Evolutionary conservation across 2,888 invertebrate species (phyloP).

Genomic region (Zygaena filipendulae): DNA sequence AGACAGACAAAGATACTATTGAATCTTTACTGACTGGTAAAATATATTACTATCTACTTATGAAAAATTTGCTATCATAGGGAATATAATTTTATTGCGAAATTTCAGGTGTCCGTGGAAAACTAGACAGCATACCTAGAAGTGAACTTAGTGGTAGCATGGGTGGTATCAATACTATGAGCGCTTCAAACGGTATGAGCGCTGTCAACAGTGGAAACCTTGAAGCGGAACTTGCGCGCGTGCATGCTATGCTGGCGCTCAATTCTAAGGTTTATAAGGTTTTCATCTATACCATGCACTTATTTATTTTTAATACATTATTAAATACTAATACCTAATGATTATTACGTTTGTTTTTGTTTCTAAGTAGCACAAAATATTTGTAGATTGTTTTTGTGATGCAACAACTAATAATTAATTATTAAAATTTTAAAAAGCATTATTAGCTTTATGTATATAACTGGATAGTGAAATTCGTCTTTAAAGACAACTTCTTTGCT

Average conservation of each 20-base stretch:
- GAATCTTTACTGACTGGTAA: slow-evolving; percentile 51
- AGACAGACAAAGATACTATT: slow-evolving; percentile 57
- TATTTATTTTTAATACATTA: slow-evolving; percentile 35
- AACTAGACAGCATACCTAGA: slow-evolving; percentile 37
- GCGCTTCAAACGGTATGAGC: neutral
- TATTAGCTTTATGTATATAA: too few relatives aligned
- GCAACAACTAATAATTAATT: too few relatives aligned
- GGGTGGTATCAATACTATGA: neutral
- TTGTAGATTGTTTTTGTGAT: too few relatives aligned
- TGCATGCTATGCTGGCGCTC: slow-evolving; percentile 87
- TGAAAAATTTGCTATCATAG: neutral
- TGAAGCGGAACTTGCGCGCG: slow-evolving; percentile 83
- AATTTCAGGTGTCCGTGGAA: slow-evolving; percentile 44
- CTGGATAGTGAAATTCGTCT: too few relatives aligned
- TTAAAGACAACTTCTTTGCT: neutral
- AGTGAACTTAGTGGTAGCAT: slow-evolving; percentile 18
- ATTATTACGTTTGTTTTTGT: too few relatives aligned
- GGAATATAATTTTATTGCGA: neutral
- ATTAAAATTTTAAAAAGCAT: too few relatives aligned
- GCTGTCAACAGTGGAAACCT: slow-evolving; percentile 44
- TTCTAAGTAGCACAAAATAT: too few relatives aligned
- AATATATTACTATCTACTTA: slow-evolving; percentile 2
- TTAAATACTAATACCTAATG: too few relatives aligned
- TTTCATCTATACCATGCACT: slow-evolving; percentile 70
- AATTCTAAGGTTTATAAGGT: slow-evolving; percentile 88